phyloP scores from a whole-genome alignment of 2,113 vertebrate species.

The Ursus arctos region DNA sequence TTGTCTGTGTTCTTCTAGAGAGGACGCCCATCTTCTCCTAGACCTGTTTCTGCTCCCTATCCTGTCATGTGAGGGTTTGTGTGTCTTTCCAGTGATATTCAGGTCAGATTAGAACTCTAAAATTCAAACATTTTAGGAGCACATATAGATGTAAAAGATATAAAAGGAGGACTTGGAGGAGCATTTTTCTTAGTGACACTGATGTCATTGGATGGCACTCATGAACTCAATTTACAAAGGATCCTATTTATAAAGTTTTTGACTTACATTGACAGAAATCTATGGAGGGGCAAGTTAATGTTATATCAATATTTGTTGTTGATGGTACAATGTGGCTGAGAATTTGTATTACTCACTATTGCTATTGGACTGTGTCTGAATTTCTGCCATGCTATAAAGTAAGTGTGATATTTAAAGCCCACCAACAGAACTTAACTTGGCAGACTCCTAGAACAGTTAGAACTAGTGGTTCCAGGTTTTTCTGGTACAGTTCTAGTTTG shows the following conservation, averaged over 20 bases:
- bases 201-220: neutral
- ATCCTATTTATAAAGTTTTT: neutral
- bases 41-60: neutral
- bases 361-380: neutral
- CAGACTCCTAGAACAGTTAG: neutral
- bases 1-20: neutral
- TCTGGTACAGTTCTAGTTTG: neutral
- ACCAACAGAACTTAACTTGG: neutral
- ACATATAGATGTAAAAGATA: neutral
- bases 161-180: neutral
- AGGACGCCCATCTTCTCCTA: neutral
- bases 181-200: neutral
- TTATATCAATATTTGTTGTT: neutral
- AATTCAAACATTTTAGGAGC: neutral
- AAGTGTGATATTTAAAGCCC: neutral
- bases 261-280: neutral
- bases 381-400: constrained; percentile 5
- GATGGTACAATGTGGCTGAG: neutral
- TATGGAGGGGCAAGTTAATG: neutral
- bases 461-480: neutral
- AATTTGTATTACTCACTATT: neutral
- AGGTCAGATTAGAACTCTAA: neutral
- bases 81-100: neutral
- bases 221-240: neutral
- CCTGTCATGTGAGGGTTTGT: neutral